phyloP scores from a whole-genome alignment of 2,888 invertebrate genomes.

The Dynastes hyllus region DNA sequence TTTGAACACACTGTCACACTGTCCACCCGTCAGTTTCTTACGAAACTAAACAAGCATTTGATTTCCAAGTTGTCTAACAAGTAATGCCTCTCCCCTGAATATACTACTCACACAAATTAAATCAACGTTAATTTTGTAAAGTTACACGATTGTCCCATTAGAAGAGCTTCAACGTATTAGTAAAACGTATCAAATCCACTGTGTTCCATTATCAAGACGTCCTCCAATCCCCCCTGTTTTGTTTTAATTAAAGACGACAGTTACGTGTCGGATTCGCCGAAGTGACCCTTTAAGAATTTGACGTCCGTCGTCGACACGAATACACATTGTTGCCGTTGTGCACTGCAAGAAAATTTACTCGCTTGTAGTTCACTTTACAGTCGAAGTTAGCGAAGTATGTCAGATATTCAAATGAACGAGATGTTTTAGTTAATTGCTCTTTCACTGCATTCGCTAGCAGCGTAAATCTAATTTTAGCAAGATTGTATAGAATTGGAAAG shows the following conservation, averaged over 20 bases:
- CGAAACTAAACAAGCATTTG: no score
- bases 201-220: no score
- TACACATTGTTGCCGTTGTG: neutral
- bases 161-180: neutral
- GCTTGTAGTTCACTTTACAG: slow-evolving; percentile 12
- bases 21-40: no score
- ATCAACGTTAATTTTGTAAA: neutral
- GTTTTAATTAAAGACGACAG: slow-evolving; percentile 12
- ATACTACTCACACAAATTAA: no score
- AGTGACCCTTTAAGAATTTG: neutral
- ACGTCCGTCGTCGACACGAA: neutral
- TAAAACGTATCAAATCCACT: no score
- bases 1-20: no score
- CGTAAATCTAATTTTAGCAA: slow-evolving; percentile 4
- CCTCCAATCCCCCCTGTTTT: neutral
- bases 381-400: neutral
- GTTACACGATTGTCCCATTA: slow-evolving; percentile 3
- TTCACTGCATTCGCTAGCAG: neutral
- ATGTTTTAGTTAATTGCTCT: slow-evolving; percentile 21
- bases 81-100: no score
- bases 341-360: slow-evolving; percentile 3
- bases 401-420: slow-evolving; percentile 28
- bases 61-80: no score
- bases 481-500: neutral
- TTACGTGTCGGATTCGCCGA: slow-evolving; percentile 6